Base-by-base conservation (phyloP, 2,113 vertebrate genomes). In the Sciurus niger region DNA sequence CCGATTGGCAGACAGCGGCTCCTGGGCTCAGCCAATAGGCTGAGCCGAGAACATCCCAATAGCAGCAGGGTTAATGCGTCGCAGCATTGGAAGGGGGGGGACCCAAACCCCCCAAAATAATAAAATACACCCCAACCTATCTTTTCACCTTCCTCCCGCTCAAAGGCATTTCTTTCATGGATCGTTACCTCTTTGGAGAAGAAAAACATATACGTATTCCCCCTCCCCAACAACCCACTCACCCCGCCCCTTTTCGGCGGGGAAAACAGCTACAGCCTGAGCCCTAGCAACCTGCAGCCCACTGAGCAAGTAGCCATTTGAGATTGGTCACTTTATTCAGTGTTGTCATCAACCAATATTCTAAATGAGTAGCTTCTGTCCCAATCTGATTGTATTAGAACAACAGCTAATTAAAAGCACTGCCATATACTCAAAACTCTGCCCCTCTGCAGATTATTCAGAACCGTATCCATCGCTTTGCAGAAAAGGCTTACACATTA, bases 1-100 rank as follows among this genome's bases (percentile, higher is more conserved):
- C 83, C 96, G 93, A 99, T 99, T 99, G 99, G 99, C 96, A 97
- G 97, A 98, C 58, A 92, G 96, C 88, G 82, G 55, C 48, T 53
- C 77, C n/a, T 63, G 32, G 85, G 80, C 97, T 97, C 96, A 96
- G 97, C 99, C 99, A 99, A 99, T 98, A 96, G 78, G 70, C 97
- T 97, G 95, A 96, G 96, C 96, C 55, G 96, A 97, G 93, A 96
- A 96, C 78, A 65, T 96, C 96, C 97, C 96, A 96, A 97, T 76
- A 97, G 97, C 97, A 90, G 97, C 96, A 96, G 97, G 97, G 97
- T 98, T 96, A 97, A 97, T 94, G 95, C 95, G 97, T 96, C 96
- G 96, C 96, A 96, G 92, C 85, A 94, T 78, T 96, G 95, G 78
- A 68, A 76, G 32, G 90, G 34, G 65, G 25, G 86, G 51, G 63